A percentile compares a stretch with the other conserved stretches of the same genome.
Evolutionary conservation across 2,888 invertebrate species (phyloP).

Genomic region (Patella caerulea): DNA sequence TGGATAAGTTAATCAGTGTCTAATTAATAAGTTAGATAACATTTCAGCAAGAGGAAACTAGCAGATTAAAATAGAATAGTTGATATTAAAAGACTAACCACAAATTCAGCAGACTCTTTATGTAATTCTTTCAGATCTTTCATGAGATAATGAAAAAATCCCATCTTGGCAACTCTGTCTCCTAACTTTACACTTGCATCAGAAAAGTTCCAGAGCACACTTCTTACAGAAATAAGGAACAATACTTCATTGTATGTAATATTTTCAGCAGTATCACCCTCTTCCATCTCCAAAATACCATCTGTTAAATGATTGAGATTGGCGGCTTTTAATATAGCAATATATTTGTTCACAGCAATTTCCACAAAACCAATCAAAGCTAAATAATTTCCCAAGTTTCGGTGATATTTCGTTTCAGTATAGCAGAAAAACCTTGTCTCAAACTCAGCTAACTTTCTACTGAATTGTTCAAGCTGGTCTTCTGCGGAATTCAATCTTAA

Average conservation of each 20-base stretch:
- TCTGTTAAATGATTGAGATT: no score
- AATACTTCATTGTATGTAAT: no score
- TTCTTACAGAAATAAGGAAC: constrained; percentile 25
- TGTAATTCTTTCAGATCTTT: constrained; percentile 22
- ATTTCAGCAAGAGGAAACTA: no score
- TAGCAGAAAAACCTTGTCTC: background rate
- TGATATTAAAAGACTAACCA: background rate
- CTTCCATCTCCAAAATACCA: no score
- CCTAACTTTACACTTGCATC: constrained; percentile 44
- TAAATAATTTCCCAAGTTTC: background rate
- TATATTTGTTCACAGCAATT: background rate
- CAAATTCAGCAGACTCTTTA: background rate
- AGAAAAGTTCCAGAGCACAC: constrained; percentile 49
- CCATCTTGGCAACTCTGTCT: constrained; percentile 37
- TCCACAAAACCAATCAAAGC: background rate
- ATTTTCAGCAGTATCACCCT: no score
- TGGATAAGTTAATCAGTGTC: background rate
- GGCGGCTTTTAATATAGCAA: background rate
- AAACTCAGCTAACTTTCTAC: background rate
- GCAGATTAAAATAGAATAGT: constrained; percentile 1
- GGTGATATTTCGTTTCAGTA: background rate
- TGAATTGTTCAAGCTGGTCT: no score
- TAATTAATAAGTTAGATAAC: background rate
- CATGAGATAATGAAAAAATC: constrained; percentile 26
- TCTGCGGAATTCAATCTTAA: no score